Conservation (phyloP, 2,888 invertebrate genomes). For the Amiota mariae region DNA sequence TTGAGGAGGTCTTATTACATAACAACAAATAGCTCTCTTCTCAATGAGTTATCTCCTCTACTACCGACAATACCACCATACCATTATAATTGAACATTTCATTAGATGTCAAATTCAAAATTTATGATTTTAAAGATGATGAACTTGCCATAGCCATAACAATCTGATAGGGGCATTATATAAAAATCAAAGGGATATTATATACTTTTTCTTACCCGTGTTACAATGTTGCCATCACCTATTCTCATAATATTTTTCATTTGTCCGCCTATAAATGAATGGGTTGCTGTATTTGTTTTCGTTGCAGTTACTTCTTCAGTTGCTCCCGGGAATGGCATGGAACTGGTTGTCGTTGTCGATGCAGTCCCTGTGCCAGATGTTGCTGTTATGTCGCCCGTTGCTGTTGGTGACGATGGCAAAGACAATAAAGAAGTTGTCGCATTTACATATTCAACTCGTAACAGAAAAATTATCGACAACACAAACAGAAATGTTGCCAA, state of each 20-base stretch:
- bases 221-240: slow-evolving; percentile 70
- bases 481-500: slow-evolving; percentile 36
- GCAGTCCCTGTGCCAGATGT: slow-evolving; percentile 38
- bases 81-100: no score
- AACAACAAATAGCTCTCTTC: no score
- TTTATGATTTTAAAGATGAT: no score
- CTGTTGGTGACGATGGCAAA: slow-evolving; percentile 42
- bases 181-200: not conserved
- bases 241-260: slow-evolving; percentile 68
- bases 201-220: slow-evolving; percentile 61
- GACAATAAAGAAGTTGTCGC: slow-evolving; percentile 41
- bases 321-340: slow-evolving; percentile 20
- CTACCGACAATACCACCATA: no score
- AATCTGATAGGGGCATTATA: no score
- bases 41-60: no score
- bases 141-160: no score
- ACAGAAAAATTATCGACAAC: slow-evolving; percentile 50
- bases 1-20: not conserved
- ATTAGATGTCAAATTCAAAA: no score
- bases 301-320: slow-evolving; percentile 32
- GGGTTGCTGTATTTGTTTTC: slow-evolving; percentile 41
- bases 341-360: slow-evolving; percentile 27
- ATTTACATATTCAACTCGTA: slow-evolving; percentile 54
- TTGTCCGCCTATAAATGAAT: slow-evolving; percentile 43
- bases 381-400: slow-evolving; percentile 31